phyloP scores from a whole-genome alignment of 2,888 invertebrate species.

The Megaustenia siamemsis region DNA sequence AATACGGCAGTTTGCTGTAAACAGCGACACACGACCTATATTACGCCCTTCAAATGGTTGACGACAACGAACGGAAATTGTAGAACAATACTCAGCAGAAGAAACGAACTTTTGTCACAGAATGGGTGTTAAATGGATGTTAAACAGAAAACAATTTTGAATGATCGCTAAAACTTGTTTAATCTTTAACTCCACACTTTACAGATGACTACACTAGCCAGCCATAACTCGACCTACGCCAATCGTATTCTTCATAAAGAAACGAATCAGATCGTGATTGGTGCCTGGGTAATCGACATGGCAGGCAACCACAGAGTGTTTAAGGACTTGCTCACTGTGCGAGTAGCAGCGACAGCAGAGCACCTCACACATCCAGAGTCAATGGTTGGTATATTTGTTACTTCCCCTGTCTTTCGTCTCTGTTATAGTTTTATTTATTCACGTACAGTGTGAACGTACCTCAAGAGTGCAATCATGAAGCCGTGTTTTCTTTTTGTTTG shows the following conservation, averaged over 20 bases:
- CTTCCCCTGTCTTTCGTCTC: not conserved
- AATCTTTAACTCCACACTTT: not conserved
- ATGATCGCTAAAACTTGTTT: too few relatives aligned
- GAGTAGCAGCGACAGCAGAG: conserved; percentile 60
- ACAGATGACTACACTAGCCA: conserved; percentile 25
- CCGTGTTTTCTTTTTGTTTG: not conserved
- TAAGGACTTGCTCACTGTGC: conserved; percentile 53
- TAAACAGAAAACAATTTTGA: too few relatives aligned
- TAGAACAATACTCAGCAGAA: too few relatives aligned
- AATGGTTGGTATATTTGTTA: conserved; percentile 36
- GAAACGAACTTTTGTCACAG: too few relatives aligned
- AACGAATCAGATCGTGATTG: conserved; percentile 60
- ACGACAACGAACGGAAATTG: too few relatives aligned
- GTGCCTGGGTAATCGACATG: conserved; percentile 58
- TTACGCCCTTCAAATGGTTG: too few relatives aligned
- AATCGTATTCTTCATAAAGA: conserved; percentile 59
- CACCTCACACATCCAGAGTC: conserved; percentile 55
- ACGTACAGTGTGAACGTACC: too few relatives aligned
- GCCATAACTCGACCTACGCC: conserved; percentile 59
- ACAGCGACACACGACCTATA: too few relatives aligned
- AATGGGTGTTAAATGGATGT: too few relatives aligned
- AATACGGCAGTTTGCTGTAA: too few relatives aligned
- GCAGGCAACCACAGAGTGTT: conserved; percentile 53
- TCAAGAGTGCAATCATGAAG: too few relatives aligned
- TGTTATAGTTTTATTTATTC: too few relatives aligned